Percentiles rank a stretch among this genome's conserved stretches.
Conservation (phyloP, 2,888 invertebrate genomes). For the Heliconius hortense region DNA sequence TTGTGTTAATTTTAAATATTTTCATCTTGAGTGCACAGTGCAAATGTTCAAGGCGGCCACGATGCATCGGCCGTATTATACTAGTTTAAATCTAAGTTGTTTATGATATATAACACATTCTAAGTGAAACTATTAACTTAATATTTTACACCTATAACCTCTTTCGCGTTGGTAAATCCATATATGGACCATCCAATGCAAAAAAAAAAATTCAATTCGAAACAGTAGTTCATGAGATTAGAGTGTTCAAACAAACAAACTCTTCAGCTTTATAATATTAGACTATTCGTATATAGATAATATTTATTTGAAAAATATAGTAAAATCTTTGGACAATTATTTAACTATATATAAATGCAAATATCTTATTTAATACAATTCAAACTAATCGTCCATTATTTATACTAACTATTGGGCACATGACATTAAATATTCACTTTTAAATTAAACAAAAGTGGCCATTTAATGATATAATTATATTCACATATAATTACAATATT, state of each 20-base stretch:
- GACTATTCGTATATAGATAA: too few species aligned
- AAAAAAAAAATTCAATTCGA: not conserved
- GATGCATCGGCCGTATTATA: not conserved
- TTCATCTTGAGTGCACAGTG: too few species aligned
- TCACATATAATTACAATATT: not conserved
- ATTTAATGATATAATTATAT: not conserved
- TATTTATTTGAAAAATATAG: not conserved
- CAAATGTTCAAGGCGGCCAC: not conserved
- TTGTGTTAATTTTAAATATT: not conserved
- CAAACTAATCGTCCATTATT: constrained; percentile 6
- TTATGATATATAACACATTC: not conserved
- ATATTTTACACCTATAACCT: too few species aligned
- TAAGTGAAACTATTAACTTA: not conserved
- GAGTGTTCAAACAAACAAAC: not conserved
- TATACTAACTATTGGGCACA: not conserved
- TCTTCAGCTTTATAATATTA: too few species aligned
- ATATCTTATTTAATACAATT: not conserved
- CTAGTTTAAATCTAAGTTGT: not conserved
- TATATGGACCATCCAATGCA: not conserved
- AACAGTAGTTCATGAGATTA: not conserved
- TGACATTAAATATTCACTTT: not conserved
- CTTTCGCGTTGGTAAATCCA: too few species aligned
- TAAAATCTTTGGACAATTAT: constrained; percentile 4
- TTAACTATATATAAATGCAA: not conserved
- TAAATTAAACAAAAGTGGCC: not conserved